These are phyloP conservation scores for Silurus glanis DNA, from an alignment of 2,113 vertebrate genomes.

Conservation along the genomic window DNA sequence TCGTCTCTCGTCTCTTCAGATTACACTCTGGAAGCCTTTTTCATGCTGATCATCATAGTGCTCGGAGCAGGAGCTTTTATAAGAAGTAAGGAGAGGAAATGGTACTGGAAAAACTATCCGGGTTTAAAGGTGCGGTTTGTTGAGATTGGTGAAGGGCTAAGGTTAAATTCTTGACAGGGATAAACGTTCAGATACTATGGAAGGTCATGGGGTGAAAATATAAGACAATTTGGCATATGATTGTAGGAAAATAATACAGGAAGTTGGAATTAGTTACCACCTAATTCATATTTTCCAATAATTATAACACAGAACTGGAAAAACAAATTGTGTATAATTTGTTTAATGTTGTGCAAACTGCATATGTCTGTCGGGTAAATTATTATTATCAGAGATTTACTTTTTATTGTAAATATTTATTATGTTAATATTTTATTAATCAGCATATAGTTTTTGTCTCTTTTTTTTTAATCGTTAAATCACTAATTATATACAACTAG, in stretches of 20 bases:
- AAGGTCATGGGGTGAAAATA: too few relatives aligned
- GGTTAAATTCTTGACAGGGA: too few relatives aligned
- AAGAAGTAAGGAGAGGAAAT: background rate
- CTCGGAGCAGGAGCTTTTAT: background rate
- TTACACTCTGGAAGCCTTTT: background rate
- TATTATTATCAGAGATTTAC: background rate
- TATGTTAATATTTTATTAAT: too few relatives aligned
- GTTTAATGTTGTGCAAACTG: background rate
- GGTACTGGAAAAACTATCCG: background rate
- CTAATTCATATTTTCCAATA: background rate
- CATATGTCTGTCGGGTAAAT: background rate
- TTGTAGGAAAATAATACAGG: background rate
- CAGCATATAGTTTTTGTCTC: too few relatives aligned
- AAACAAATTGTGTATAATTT: too few relatives aligned
- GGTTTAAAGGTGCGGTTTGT: background rate
- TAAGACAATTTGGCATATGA: too few relatives aligned
- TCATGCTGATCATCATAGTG: background rate
- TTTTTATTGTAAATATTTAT: too few relatives aligned
- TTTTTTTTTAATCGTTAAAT: too few relatives aligned
- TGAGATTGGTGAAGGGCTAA: too few relatives aligned
- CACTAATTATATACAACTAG: too few relatives aligned
- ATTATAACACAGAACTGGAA: background rate
- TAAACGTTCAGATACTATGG: too few relatives aligned
- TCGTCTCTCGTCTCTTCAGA: background rate
- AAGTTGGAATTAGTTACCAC: background rate